Evolutionary conservation across 2,888 invertebrate species (phyloP).

Genomic region (Schizotus pectinicornis): DNA sequence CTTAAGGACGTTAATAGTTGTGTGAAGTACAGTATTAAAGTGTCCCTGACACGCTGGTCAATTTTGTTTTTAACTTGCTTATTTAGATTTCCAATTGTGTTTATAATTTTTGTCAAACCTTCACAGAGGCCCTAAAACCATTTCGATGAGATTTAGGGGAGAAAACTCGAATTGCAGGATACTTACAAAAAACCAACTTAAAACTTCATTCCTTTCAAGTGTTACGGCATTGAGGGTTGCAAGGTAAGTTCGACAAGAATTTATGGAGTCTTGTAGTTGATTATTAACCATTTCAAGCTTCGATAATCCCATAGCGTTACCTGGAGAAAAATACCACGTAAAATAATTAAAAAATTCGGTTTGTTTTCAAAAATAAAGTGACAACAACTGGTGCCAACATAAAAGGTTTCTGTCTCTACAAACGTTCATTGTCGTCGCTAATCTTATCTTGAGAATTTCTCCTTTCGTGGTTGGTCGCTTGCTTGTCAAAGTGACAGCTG

Average conservation of each 20-base stretch:
- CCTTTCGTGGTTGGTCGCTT: no score
- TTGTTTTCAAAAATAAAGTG: no score
- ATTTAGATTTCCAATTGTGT: slow-evolving; percentile 21
- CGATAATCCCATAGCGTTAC: neutral
- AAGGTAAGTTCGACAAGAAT: neutral
- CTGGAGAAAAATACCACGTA: no score
- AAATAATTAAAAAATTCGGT: no score
- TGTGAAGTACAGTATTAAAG: slow-evolving; percentile 32
- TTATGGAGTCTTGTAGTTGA: neutral
- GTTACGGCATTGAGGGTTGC: neutral
- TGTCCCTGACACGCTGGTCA: slow-evolving; percentile 16
- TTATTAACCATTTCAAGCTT: neutral
- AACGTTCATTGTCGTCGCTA: no score
- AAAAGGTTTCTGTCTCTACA: no score
- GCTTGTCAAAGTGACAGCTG: no score
- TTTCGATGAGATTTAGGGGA: neutral
- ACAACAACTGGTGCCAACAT: no score
- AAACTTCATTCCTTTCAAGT: slow-evolving; percentile 20
- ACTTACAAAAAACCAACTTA: slow-evolving; percentile 33
- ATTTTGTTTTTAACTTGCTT: slow-evolving; percentile 24
- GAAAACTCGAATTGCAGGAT: neutral
- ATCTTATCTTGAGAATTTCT: no score
- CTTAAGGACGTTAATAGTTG: slow-evolving; percentile 37
- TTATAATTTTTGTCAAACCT: slow-evolving; percentile 30
- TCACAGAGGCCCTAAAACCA: slow-evolving; percentile 33